phyloP scores from a whole-genome alignment of 2,797 vertebrate species.

The Danio jaintianensis region DNA sequence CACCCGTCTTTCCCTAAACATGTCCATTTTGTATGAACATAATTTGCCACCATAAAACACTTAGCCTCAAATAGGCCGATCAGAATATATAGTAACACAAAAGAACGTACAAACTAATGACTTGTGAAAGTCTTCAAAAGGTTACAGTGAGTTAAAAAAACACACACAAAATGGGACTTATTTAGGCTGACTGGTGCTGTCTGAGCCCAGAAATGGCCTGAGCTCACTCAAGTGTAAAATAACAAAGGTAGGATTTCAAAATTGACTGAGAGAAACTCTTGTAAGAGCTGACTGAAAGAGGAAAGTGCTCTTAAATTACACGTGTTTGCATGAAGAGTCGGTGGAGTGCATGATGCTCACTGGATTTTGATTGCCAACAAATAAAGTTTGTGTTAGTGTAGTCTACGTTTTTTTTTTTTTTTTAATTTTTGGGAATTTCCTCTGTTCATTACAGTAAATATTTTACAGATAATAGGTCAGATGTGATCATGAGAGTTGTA shows the following conservation, averaged over 20 bases:
- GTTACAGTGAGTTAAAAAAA: slow-evolving; percentile 22
- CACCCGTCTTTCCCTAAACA: neutral
- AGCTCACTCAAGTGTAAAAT: slow-evolving; percentile 50
- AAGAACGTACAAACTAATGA: slow-evolving; percentile 20
- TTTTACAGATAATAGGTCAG: neutral
- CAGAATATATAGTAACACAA: neutral
- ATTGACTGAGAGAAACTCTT: slow-evolving; percentile 24
- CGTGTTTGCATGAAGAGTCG: slow-evolving; percentile 38
- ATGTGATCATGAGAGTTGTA: neutral
- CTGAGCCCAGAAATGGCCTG: slow-evolving; percentile 14
- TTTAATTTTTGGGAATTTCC: neutral
- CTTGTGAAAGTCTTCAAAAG: slow-evolving; percentile 33
- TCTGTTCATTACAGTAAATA: neutral
- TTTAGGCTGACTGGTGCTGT: slow-evolving; percentile 20
- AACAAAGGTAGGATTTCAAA: slow-evolving; percentile 48
- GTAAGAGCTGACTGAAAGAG: slow-evolving; percentile 34
- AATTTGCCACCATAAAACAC: slow-evolving; percentile 6
- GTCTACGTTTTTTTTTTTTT: neutral
- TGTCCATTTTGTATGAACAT: slow-evolving; percentile 6
- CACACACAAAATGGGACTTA: slow-evolving; percentile 33
- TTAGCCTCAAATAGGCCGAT: neutral
- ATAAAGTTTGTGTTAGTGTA: neutral
- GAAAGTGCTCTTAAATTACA: slow-evolving; percentile 44
- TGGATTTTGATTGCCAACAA: slow-evolving; percentile 1
- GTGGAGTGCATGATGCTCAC: slow-evolving; percentile 9